Conservation (phyloP, 2,797 vertebrate species). For the Eutrigla gurnardus region DNA sequence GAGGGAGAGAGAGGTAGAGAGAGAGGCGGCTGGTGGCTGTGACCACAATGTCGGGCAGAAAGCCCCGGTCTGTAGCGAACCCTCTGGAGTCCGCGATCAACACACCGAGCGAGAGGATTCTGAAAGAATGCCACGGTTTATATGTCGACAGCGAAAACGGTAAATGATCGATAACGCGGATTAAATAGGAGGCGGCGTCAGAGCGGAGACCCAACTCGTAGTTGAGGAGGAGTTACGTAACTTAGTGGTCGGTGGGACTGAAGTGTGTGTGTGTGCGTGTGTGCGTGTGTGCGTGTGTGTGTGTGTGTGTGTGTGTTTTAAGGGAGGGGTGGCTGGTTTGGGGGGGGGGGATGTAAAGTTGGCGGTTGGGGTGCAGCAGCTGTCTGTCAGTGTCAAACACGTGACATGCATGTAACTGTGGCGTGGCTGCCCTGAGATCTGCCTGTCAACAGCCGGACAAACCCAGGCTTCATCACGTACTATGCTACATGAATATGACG, state of each 20-base stretch:
- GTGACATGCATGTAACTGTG: constrained; percentile 47
- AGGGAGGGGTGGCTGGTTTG: too few relatives aligned
- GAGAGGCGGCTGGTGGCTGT: neutral
- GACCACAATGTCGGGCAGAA: constrained; percentile 82
- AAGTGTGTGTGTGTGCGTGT: constrained; percentile 1
- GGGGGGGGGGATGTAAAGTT: too few relatives aligned
- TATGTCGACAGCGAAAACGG: constrained; percentile 86
- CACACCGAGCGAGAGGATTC: constrained; percentile 84
- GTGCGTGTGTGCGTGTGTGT: too few relatives aligned
- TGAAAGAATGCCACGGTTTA: constrained; percentile 84
- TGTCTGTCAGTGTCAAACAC: constrained; percentile 50
- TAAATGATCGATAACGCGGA: constrained; percentile 63
- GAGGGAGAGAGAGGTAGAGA: neutral
- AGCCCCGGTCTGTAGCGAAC: constrained; percentile 83
- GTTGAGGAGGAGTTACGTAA: constrained; percentile 32
- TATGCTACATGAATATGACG: neutral
- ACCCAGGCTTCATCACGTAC: neutral
- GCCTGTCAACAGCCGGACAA: neutral
- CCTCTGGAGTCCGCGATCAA: constrained; percentile 83
- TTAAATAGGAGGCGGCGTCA: neutral
- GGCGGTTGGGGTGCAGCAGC: constrained; percentile 36
- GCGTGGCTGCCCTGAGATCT: constrained; percentile 14
- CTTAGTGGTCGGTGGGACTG: neutral
- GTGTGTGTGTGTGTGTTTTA: too few relatives aligned
- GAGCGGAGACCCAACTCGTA: neutral